phyloP scores from a whole-genome alignment of 35 echinoderm and acorn worm species.

The Apostichopus californicus region DNA sequence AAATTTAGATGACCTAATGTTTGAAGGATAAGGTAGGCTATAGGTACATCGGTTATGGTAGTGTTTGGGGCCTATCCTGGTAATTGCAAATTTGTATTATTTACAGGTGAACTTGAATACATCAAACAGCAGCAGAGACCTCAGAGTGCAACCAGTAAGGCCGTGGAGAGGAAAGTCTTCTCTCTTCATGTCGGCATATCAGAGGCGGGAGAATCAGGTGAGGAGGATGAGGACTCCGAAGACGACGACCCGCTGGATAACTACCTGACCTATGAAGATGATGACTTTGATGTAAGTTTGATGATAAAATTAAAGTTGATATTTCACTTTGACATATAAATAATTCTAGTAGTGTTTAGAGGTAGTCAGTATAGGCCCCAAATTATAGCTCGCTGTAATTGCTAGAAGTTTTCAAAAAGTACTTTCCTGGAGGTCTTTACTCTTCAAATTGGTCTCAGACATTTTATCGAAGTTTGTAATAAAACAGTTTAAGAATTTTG shows the following conservation, averaged over 20 bases:
- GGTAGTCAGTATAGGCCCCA: too few relatives aligned
- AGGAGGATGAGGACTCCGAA: constrained; percentile 57
- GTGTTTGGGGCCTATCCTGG: accelerated
- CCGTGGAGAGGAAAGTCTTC: constrained; percentile 90
- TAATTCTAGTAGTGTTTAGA: too few relatives aligned
- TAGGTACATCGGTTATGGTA: too few relatives aligned
- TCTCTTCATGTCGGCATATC: constrained; percentile 49
- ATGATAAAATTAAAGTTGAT: neutral
- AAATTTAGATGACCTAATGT: too few relatives aligned
- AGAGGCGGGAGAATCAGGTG: constrained; percentile 21
- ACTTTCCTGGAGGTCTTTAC: too few relatives aligned
- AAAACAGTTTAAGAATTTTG: too few relatives aligned
- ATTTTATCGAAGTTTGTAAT: too few relatives aligned
- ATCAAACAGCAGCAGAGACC: constrained; percentile 50
- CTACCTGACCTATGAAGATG: constrained; percentile 85
- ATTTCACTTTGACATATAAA: too few relatives aligned
- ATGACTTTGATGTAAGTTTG: constrained; percentile 86
- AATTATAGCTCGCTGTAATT: too few relatives aligned
- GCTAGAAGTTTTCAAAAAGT: too few relatives aligned
- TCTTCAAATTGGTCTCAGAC: too few relatives aligned
- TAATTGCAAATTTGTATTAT: neutral
- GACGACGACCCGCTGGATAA: constrained; percentile 60
- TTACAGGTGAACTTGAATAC: constrained; percentile 27
- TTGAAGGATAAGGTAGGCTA: too few relatives aligned
- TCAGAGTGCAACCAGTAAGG: constrained; percentile 88